Evolutionary conservation across 2,888 invertebrate genomes (phyloP).

Genomic region (Ernsta delagoae): DNA sequence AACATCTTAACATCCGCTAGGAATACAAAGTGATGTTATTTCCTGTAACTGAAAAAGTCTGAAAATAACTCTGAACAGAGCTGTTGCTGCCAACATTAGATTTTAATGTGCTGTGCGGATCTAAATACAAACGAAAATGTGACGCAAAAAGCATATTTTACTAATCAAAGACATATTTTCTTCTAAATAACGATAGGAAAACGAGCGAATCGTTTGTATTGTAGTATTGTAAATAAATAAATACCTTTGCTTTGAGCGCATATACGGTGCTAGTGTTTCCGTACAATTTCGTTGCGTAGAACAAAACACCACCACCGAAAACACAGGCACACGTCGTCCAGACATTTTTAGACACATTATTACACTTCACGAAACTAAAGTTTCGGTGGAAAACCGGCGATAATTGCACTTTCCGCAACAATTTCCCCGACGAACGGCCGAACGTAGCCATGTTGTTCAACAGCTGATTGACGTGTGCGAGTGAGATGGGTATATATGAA

Average conservation of each 20-base stretch:
- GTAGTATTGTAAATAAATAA: too few species aligned
- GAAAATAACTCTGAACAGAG: constrained; percentile 21
- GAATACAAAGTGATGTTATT: constrained; percentile 5
- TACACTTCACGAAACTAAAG: constrained; percentile 62
- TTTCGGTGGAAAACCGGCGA: constrained; percentile 62
- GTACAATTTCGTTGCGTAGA: constrained; percentile 69
- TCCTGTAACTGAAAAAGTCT: constrained; percentile 9
- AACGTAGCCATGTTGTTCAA: constrained; percentile 81
- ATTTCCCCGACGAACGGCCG: constrained; percentile 72
- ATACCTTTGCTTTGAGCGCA: too few species aligned
- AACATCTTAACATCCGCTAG: background rate
- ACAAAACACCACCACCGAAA: constrained; percentile 68
- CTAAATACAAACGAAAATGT: background rate
- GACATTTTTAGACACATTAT: constrained; percentile 60
- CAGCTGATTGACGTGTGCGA: constrained; percentile 62
- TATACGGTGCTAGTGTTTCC: constrained; percentile 68
- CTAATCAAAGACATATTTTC: background rate
- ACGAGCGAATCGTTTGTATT: too few species aligned
- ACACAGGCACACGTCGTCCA: constrained; percentile 74
- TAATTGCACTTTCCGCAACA: constrained; percentile 71
- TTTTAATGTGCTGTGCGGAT: background rate
- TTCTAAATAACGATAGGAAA: too few species aligned
- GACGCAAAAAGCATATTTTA: background rate
- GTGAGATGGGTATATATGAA: constrained; percentile 8
- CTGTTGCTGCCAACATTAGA: constrained; percentile 17